These are phyloP conservation scores for Elephantulus edwardii DNA, from an alignment of 2,113 vertebrate genomes.

Conservation along the genomic window DNA sequence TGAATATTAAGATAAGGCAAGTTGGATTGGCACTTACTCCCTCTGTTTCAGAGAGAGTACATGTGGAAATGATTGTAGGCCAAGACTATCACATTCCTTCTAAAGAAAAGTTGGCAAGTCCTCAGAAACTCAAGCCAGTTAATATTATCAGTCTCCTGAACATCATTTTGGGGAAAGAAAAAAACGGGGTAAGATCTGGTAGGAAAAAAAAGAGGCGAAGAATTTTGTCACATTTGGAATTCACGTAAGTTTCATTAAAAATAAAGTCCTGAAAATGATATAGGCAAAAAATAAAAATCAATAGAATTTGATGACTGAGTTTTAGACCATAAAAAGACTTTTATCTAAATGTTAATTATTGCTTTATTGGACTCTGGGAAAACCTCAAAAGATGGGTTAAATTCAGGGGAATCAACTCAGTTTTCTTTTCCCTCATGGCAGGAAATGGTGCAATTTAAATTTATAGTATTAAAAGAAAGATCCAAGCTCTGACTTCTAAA, in stretches of 20 bases:
- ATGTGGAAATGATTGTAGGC: constrained; percentile 76
- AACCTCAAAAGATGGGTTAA: background rate
- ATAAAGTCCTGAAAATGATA: constrained; percentile 38
- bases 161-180: constrained; percentile 61
- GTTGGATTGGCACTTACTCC: constrained; percentile 57
- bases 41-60: constrained; percentile 53
- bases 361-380: constrained; percentile 37
- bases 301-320: constrained; percentile 50
- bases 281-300: background rate
- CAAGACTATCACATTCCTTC: constrained; percentile 72
- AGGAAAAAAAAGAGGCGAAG: constrained; percentile 55
- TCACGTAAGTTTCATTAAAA: constrained; percentile 50
- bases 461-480: constrained; percentile 49
- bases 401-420: constrained; percentile 28
- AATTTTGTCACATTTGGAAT: constrained; percentile 58
- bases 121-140: constrained; percentile 70
- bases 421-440: constrained; percentile 30
- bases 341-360: constrained; percentile 58
- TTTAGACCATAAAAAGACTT: constrained; percentile 23
- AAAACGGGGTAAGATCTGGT: constrained; percentile 63
- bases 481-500: constrained; percentile 62
- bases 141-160: constrained; percentile 73
- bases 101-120: constrained; percentile 68
- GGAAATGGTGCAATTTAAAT: constrained; percentile 59
- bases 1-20: constrained; percentile 75